A percentile compares a stretch with the other conserved stretches of the same genome.
These are phyloP conservation scores for Diplazon laetatorius DNA, from an alignment of 2,888 invertebrate species.

Conservation along the genomic window DNA sequence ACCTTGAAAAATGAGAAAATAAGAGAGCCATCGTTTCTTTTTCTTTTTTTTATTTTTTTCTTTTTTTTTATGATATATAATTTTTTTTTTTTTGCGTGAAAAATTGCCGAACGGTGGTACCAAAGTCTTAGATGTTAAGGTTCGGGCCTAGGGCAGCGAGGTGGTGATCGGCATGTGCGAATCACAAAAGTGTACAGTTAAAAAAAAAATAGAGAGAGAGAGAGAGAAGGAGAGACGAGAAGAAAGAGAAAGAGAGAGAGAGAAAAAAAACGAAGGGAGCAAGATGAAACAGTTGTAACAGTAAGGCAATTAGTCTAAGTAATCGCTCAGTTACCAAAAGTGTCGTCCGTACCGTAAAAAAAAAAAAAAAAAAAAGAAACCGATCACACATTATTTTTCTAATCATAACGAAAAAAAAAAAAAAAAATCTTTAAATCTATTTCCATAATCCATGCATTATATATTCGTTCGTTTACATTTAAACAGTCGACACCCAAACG, in stretches of 20 bases:
- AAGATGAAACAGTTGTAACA: constrained; percentile 19
- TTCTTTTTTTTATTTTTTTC: no score
- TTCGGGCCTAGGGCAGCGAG: constrained; percentile 43
- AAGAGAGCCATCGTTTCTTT: constrained; percentile 28
- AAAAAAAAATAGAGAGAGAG: constrained; percentile 22
- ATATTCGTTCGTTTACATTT: constrained; percentile 49
- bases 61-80: no score
- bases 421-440: no score
- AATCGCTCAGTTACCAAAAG: constrained; percentile 66
- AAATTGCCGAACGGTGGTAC: constrained; percentile 43
- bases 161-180: constrained; percentile 32
- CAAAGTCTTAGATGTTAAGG: constrained; percentile 64
- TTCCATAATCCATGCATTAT: constrained; percentile 42
- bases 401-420: constrained; percentile 49
- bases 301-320: constrained; percentile 59
- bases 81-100: no score
- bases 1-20: not conserved
- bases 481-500: constrained; percentile 18
- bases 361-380: constrained; percentile 61
- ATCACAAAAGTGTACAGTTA: constrained; percentile 34
- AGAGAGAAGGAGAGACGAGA: not conserved
- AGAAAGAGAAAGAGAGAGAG: not conserved
- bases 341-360: constrained; percentile 61
- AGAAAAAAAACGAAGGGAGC: not conserved
- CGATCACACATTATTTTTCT: constrained; percentile 64